Evolutionary conservation across 2,113 vertebrate species (phyloP).

Genomic region (Oceanodroma tethys): DNA sequence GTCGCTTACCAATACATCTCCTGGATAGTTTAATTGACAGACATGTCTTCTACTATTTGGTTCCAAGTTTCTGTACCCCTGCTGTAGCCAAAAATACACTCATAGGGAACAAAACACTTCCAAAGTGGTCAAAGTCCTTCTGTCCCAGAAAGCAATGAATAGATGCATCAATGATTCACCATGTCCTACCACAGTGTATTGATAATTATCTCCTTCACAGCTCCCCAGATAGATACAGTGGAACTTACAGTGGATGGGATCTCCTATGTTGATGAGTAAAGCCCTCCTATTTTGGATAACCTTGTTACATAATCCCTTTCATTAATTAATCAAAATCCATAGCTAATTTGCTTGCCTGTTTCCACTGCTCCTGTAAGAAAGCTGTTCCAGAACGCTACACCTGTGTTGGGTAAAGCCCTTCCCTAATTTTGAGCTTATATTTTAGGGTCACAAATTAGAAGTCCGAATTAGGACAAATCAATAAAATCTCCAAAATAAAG

Average conservation of each 20-base stretch:
- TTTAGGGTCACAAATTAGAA: neutral
- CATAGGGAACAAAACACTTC: neutral
- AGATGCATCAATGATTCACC: neutral
- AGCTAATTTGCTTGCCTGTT: neutral
- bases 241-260: neutral
- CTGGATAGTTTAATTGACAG: neutral
- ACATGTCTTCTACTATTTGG: neutral
- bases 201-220: neutral
- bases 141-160: neutral
- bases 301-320: neutral
- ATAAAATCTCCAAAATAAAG: constrained; percentile 6
- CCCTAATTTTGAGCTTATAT: neutral
- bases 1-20: neutral
- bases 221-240: neutral
- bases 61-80: constrained; percentile 4
- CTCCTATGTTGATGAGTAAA: neutral
- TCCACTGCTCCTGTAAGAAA: neutral
- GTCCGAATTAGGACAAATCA: neutral
- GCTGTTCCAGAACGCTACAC: neutral
- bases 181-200: neutral
- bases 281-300: neutral
- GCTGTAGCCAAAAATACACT: neutral
- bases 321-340: neutral
- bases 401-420: neutral
- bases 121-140: neutral